A percentile compares a stretch with the other conserved stretches of the same genome.
phyloP scores from a whole-genome alignment of 2,888 invertebrate genomes.

The Cybosia mesomella region DNA sequence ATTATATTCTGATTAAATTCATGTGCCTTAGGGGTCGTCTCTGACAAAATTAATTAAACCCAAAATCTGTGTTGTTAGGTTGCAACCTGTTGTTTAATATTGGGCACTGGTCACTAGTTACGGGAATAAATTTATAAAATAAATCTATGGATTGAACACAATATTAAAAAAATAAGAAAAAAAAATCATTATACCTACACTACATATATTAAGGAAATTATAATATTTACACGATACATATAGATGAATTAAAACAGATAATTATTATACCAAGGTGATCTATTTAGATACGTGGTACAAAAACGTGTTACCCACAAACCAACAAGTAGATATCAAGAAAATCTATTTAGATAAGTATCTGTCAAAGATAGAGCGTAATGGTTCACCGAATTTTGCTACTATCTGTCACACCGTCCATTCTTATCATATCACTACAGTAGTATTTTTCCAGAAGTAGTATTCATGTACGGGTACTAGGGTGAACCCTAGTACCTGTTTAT shows the following conservation, averaged over 20 bases:
- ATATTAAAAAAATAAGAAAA: too few species aligned
- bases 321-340: slow-evolving; percentile 1
- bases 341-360: background rate
- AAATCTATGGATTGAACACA: too few species aligned
- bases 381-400: background rate
- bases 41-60: background rate
- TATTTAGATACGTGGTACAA: background rate
- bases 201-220: background rate
- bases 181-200: background rate
- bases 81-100: background rate
- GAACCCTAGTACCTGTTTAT: background rate
- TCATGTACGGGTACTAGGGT: background rate
- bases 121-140: background rate
- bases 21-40: too few species aligned
- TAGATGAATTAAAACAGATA: too few species aligned
- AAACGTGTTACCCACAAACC: background rate
- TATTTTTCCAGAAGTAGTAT: background rate
- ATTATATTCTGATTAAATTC: too few species aligned
- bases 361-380: background rate
- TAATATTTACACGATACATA: background rate
- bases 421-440: background rate
- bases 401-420: background rate
- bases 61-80: background rate
- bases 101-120: background rate
- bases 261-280: background rate